phyloP scores from a whole-genome alignment of 2,888 invertebrate species.

The Pandemis corylana region DNA sequence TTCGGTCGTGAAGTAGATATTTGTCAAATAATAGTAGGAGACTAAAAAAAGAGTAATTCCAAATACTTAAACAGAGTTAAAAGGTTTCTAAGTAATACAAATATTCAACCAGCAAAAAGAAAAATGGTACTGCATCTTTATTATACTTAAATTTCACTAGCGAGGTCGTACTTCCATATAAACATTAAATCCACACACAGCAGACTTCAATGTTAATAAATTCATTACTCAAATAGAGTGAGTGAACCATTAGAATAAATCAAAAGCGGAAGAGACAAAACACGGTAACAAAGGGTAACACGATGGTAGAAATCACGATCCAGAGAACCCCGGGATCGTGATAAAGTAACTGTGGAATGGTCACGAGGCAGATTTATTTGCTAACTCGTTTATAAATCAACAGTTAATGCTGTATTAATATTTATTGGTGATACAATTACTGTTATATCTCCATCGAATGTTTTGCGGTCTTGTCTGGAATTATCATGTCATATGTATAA shows the following conservation, averaged over 20 bases:
- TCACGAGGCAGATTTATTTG: conserved; percentile 47
- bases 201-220: conserved; percentile 41
- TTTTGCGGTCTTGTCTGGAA: neutral
- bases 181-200: conserved; percentile 21
- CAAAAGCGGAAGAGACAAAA: conserved; percentile 44
- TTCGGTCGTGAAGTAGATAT: too few species aligned
- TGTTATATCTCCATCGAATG: conserved; percentile 29
- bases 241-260: conserved; percentile 44
- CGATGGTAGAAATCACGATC: conserved; percentile 45
- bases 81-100: too few species aligned
- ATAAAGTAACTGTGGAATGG: conserved; percentile 45
- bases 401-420: conserved; percentile 42
- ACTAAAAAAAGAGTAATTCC: too few species aligned
- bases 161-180: neutral
- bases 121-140: too few species aligned
- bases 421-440: conserved; percentile 45
- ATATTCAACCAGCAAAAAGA: too few species aligned
- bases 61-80: too few species aligned
- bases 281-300: conserved; percentile 43
- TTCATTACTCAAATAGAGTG: conserved; percentile 43
- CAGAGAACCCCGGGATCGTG: conserved; percentile 43
- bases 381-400: conserved; percentile 46
- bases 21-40: too few species aligned
- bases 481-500: neutral
- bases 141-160: neutral